Percentiles rank a stretch among this genome's conserved stretches.
These are phyloP conservation scores for Ctenodactylus gundi DNA, from an alignment of 2,113 vertebrate species.

Conservation along the genomic window DNA sequence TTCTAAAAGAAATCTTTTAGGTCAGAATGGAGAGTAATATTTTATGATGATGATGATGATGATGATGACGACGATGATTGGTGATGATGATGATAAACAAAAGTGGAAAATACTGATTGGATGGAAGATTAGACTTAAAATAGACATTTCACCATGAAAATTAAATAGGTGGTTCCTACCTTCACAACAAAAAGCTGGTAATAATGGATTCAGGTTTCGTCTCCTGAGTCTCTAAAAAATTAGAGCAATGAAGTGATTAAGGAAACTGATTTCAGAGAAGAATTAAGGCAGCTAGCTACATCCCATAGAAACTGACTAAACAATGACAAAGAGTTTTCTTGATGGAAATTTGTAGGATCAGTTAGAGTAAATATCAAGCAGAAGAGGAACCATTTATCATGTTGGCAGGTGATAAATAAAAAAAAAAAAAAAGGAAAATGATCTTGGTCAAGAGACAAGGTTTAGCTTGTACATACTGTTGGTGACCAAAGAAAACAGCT, in stretches of 20 bases:
- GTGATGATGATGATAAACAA: not conserved
- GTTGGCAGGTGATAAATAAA: slow-evolving; percentile 24
- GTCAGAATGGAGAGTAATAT: not conserved
- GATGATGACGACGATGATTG: not conserved
- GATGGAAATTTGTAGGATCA: not conserved
- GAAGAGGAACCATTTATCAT: slow-evolving; percentile 6
- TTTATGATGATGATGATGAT: not conserved
- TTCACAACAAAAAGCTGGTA: slow-evolving; percentile 53
- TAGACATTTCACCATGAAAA: slow-evolving; percentile 63
- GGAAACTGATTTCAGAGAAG: slow-evolving; percentile 55
- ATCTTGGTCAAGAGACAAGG: not conserved
- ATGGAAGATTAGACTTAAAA: slow-evolving; percentile 56
- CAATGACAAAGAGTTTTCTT: slow-evolving; percentile 48
- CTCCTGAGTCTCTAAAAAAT: slow-evolving; percentile 68
- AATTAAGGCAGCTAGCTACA: slow-evolving; percentile 14
- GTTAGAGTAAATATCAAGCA: slow-evolving; percentile 20
- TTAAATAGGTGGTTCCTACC: slow-evolving; percentile 46
- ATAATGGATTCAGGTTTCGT: slow-evolving; percentile 76
- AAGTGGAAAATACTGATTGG: slow-evolving; percentile 15
- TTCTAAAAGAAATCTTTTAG: slow-evolving; percentile 6
- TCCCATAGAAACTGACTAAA: not conserved
- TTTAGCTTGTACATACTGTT: not conserved
- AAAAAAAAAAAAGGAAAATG: slow-evolving; percentile 4
- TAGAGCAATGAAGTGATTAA: slow-evolving; percentile 69
- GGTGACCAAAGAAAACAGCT: not conserved